Conservation (phyloP, 2,888 invertebrate genomes). For the Scaptomyza reducta region DNA sequence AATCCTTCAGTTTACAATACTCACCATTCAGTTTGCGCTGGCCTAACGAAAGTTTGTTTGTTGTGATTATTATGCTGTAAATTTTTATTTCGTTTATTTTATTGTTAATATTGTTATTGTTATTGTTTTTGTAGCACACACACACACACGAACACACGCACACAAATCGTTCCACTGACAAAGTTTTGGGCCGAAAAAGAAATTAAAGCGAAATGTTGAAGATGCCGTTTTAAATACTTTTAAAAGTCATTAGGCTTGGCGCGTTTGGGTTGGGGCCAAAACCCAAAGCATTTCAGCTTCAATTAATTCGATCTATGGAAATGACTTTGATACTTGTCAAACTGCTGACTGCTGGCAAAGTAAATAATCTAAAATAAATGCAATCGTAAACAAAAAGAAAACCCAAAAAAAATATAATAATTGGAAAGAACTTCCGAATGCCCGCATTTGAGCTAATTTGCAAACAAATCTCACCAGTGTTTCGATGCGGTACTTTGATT, state of each 20-base stretch:
- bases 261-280: too few relatives aligned
- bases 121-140: neutral
- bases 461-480: conserved; percentile 1
- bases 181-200: conserved; percentile 31
- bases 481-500: neutral
- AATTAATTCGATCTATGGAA: conserved; percentile 41
- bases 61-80: too few relatives aligned
- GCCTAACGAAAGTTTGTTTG: neutral
- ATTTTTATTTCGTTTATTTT: neutral
- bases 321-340: conserved; percentile 20
- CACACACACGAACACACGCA: too few relatives aligned
- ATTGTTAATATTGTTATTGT: neutral
- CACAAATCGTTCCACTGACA: neutral
- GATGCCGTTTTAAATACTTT: conserved; percentile 52
- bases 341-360: conserved; percentile 32
- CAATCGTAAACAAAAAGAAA: conserved; percentile 20
- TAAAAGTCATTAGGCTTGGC: conserved; percentile 50
- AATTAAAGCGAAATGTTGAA: conserved; percentile 43
- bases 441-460: conserved; percentile 13
- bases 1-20: conserved; percentile 2
- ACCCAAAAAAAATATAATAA: neutral
- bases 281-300: conserved; percentile 25
- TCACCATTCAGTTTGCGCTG: conserved; percentile 15
- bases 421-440: neutral
- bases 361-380: conserved; percentile 28